A percentile compares a stretch with the other conserved stretches of the same genome.
These are phyloP conservation scores for Ormyrus labotus DNA, from an alignment of 2,888 invertebrate genomes.

Conservation along the genomic window DNA sequence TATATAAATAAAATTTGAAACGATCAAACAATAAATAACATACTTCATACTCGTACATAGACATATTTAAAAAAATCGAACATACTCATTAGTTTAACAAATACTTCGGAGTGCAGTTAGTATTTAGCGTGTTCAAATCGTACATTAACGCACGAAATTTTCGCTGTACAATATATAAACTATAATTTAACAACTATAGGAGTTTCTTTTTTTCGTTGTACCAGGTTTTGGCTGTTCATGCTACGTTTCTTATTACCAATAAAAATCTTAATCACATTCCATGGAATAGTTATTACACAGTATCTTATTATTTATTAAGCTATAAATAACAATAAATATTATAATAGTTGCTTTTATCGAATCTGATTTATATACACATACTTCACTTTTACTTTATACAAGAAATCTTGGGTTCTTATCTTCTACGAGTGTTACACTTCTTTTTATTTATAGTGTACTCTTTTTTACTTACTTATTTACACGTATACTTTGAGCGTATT, in stretches of 20 bases:
- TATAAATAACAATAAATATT: constrained; percentile 36
- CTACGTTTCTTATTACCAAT: neutral
- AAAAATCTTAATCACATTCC: constrained; percentile 17
- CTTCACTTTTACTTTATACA: neutral
- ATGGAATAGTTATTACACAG: constrained; percentile 21
- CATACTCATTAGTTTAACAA: no score
- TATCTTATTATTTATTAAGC: neutral
- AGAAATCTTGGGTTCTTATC: neutral
- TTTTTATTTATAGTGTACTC: constrained; percentile 8
- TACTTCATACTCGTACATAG: neutral
- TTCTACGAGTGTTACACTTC: neutral
- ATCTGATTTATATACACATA: constrained; percentile 20
- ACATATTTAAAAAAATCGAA: no score
- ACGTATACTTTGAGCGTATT: constrained; percentile 67
- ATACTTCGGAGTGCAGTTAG: no score
- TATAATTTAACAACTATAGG: neutral
- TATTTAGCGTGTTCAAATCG: no score
- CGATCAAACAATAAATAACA: neutral
- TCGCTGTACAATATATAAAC: neutral
- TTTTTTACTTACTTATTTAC: constrained; percentile 58
- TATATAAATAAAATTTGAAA: neutral
- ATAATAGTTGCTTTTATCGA: constrained; percentile 40
- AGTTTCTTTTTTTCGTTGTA: constrained; percentile 25
- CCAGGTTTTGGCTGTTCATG: constrained; percentile 2
- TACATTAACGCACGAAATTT: no score